Base-by-base conservation (phyloP, 2,797 vertebrate genomes). In the Nannoperca obscura region DNA sequence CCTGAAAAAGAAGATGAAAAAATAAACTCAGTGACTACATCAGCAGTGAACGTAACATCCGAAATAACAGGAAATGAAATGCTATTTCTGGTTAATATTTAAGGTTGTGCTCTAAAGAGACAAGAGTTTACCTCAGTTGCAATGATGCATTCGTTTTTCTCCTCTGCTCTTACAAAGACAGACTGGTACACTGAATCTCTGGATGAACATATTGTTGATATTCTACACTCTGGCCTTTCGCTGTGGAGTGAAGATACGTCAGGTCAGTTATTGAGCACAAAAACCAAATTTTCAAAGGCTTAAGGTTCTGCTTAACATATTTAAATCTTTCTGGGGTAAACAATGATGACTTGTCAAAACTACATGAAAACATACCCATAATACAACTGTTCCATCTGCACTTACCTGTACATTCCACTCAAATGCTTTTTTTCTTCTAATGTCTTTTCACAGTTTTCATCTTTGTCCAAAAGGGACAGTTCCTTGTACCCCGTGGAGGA, bases 61-160 rank as follows among this genome's bases (percentile, higher is more conserved):
- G 3, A 68, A 50, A 75, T 22, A 52, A 64, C 5, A 22, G 1
- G 53, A 14, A 36, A 36, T 5, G 46, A 65, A 15, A 30, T 47
- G 12, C 11, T 52, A 2, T 12, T 55, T 24, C 14, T 54, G 17
- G 8, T 50, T 20, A 49, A 32, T 14, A 47, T 24, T 20, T 36
- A 59, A 55, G 17, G 4, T 15, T 4, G 27, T 15, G 14, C 52
- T 13, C 2, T 32, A 8, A 54, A 24, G 24, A 73, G 50, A 60
- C 8, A 12, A 42, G 30, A 27, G 10, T 94, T 94, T 94, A 99
- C 98, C 98, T 99, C 98, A 75, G 98, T 99, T 93, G 98, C 98
- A 95, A 99, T 98, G 95, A 99, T 96, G 95, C 98, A 99, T 90
- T 99, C 98, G 46, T 98, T 97, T 92, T 97, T 96, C 92, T 98